Conservation (phyloP, 2,113 vertebrate species). For the Lipophrys pholis region DNA sequence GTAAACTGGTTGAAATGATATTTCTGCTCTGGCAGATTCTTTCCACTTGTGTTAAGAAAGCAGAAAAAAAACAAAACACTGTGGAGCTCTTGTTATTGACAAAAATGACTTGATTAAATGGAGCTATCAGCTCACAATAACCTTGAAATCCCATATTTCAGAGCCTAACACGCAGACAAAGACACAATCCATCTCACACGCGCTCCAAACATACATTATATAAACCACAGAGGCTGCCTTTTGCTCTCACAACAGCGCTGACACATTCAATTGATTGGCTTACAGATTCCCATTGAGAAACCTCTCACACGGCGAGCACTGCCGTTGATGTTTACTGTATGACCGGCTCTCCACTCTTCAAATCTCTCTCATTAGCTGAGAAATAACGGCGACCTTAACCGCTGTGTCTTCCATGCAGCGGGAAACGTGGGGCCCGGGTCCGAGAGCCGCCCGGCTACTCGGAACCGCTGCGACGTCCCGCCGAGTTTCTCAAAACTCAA, state of each 20-base stretch:
- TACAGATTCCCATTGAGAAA: constrained; percentile 64
- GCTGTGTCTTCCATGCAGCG: constrained; percentile 13
- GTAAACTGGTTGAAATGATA: constrained; percentile 5
- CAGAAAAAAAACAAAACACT: background rate
- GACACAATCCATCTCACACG: constrained; percentile 25
- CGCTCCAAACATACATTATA: constrained; percentile 28
- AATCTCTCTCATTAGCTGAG: constrained; percentile 63
- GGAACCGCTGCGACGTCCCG: constrained; percentile 12
- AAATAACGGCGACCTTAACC: constrained; percentile 59
- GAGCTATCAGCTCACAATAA: constrained; percentile 42
- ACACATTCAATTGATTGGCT: constrained; percentile 62
- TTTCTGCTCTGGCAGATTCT: constrained; percentile 5
- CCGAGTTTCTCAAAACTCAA: constrained; percentile 50
- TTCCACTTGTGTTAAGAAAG: constrained; percentile 33
- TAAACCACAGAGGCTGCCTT: constrained; percentile 47
- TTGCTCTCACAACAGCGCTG: constrained; percentile 41
- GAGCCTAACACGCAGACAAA: constrained; percentile 4
- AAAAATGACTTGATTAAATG: constrained; percentile 34
- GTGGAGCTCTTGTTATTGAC: constrained; percentile 34
- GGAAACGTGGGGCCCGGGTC: background rate
- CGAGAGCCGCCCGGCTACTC: background rate
- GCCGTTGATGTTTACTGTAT: constrained; percentile 64
- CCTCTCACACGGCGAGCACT: constrained; percentile 51
- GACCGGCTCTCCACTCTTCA: constrained; percentile 34
- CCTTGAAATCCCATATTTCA: constrained; percentile 38